These are phyloP conservation scores for Adrianichthys oophorus DNA, from an alignment of 2,797 vertebrate species.

Conservation along the genomic window DNA sequence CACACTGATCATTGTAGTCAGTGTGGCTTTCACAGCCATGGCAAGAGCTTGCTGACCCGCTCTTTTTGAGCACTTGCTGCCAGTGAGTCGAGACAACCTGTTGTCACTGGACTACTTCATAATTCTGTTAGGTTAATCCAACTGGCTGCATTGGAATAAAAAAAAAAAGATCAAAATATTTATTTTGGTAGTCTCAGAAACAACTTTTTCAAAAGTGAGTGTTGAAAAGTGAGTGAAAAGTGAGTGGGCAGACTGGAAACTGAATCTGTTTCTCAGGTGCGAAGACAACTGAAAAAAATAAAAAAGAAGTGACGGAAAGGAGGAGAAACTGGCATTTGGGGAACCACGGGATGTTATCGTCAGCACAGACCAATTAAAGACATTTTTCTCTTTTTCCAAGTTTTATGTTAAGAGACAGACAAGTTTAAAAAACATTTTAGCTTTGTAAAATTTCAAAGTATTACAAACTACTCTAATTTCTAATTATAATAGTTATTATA, in stretches of 20 bases:
- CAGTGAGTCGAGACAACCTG: constrained; percentile 1
- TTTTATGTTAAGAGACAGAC: not conserved
- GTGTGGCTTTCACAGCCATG: constrained; percentile 5
- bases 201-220: too few species aligned
- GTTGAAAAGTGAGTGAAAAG: too few species aligned
- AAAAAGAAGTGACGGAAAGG: not conserved
- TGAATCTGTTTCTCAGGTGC: not conserved
- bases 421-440: not conserved
- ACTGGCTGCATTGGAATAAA: not conserved
- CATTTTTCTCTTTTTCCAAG: not conserved
- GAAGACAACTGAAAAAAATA: not conserved
- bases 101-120: not conserved
- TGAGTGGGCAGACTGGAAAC: too few species aligned
- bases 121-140: not conserved
- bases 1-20: not conserved
- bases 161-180: too few species aligned
- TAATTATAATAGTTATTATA: too few species aligned
- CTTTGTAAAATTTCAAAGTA: not conserved
- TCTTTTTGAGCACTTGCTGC: constrained; percentile 4
- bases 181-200: too few species aligned
- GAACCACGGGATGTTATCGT: not conserved
- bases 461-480: not conserved
- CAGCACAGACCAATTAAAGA: not conserved
- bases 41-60: constrained; percentile 1
- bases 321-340: not conserved